Evolutionary conservation across 1,140 invertebrate species (phyloP), one percentile per base, ranked within the genome.

Genomic region (Lepidurus couesii): DNA sequence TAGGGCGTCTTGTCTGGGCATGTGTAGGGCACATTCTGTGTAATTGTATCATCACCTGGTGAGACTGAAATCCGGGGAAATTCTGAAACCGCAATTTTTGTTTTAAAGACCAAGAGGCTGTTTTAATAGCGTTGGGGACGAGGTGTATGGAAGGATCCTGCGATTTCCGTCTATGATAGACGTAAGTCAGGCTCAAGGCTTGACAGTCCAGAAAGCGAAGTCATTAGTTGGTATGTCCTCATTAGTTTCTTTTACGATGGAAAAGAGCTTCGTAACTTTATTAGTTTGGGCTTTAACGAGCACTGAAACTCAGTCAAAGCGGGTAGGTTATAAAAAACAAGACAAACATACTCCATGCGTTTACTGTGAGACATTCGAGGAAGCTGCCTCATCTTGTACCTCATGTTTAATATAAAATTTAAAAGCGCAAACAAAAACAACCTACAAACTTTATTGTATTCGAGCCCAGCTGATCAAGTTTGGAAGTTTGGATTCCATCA

Each of bases 141-240:
- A 65, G 3, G 53, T 16, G 13, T n/a, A 21, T n/a, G 16, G 21
- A 65, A 65, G 21, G 53, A 65, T 65, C 10, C 6, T 47, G 45
- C 1, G 53, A 65, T 65, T n/a, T 65, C 53, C 53, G 13, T 9
- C 9, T 65, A 65, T 65, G 53, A 21, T 16, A 65, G 53, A 65
- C 53, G 53, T 65, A 65, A 65, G 53, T 65, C n/a, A 65, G 53
- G 53, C 53, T 65, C 53, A 65, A 21, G 53, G 53, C 21, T 65
- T 65, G 53, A 65, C 53, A 65, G 53, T 65, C 53, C 53, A 65
- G 53, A 65, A 65, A 65, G 53, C 53, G 8, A 65, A 65, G 9
- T 65, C 53, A 10, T 65, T 65, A 65, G 53, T 65, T 65, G 21
- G n/a, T n/a, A 65, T 65, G 53, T 7, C 53, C 53, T 65, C 53